Base-by-base conservation (phyloP, 2,888 invertebrate species). In the Xanthia icteritia region DNA sequence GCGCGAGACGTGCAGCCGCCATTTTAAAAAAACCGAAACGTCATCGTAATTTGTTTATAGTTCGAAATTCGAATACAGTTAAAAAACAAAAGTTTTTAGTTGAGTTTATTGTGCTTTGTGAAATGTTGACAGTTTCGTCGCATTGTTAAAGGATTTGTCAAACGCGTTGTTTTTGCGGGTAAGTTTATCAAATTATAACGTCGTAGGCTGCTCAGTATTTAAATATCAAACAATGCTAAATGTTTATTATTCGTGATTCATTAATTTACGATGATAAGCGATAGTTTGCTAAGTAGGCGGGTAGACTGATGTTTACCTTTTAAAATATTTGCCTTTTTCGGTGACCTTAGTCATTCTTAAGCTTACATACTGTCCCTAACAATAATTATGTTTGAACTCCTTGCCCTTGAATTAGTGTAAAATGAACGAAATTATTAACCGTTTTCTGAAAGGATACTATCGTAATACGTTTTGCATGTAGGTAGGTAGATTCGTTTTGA, bases 1-100 rank as follows among this genome's bases (percentile, higher is more conserved):
- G 88, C 90, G 94, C 89, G 91, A 88, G 93, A 93, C 95, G 95
- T 92, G 85, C 48, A 83, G 84, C 71, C 82, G 90, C 91, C 89
- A 91, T 93, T 87, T 92, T 86, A 39, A 82, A 68, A 83, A 82
- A 85, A 82, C 60, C 69, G 87, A 86, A 86, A 83, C 84, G 79
- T 78, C 79, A 81, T 54, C 77, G 72, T 61, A 15, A 42, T n/a
- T 70, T 77, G 70, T 70, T 76, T 69, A 45, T n/a, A 58, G 63
- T 83, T 73, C 27, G 36, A 36, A 56, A n/a, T n/a, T 82, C 80
- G 27, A 71, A 77, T n/a, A 31, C 58, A 81, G 76, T 79, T 75
- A 61, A 86, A 76, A 75, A 79, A 42, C 70, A 83, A 82, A 78
- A 75, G 68, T 60, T 79, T 76, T 71, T 67, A 48, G 76, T 72